Conservation (phyloP, 2,888 invertebrate species). For the Seira sanloemensis region DNA sequence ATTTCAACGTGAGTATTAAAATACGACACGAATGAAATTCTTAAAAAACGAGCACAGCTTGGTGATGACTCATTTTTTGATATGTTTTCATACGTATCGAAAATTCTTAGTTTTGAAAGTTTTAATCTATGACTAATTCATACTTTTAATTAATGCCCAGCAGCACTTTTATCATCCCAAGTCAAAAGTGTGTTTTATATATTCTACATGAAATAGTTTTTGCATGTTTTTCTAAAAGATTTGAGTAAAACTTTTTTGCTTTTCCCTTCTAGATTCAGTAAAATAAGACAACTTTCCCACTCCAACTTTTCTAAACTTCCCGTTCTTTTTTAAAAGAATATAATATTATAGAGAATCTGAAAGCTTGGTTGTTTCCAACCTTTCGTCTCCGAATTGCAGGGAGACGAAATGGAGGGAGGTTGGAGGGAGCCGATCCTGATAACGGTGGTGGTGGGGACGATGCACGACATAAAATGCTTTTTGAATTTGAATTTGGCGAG, state of each 20-base stretch:
- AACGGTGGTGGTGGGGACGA: slow-evolving; percentile 18
- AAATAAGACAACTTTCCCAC: background rate
- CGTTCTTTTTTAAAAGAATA: background rate
- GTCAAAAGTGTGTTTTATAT: background rate
- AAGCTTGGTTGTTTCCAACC: slow-evolving; percentile 75
- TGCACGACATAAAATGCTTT: slow-evolving; percentile 27
- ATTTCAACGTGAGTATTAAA: background rate
- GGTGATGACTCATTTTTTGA: background rate
- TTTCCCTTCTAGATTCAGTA: background rate
- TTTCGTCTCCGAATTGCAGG: slow-evolving; percentile 48
- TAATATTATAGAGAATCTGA: slow-evolving; percentile 73
- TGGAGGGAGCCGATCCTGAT: slow-evolving; percentile 5
- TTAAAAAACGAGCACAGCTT: background rate
- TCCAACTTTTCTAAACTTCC: background rate
- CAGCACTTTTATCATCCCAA: background rate
- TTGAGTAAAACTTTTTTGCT: background rate
- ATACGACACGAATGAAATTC: background rate
- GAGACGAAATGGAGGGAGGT: slow-evolving; percentile 20
- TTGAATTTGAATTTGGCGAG: slow-evolving; percentile 34
- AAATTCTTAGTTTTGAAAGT: background rate
- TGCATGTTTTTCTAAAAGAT: background rate
- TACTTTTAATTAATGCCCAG: background rate
- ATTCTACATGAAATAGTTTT: background rate
- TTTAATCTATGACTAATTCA: background rate
- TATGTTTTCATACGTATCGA: background rate